phyloP scores from a whole-genome alignment of 2,888 invertebrate species.

The Tipula unca region DNA sequence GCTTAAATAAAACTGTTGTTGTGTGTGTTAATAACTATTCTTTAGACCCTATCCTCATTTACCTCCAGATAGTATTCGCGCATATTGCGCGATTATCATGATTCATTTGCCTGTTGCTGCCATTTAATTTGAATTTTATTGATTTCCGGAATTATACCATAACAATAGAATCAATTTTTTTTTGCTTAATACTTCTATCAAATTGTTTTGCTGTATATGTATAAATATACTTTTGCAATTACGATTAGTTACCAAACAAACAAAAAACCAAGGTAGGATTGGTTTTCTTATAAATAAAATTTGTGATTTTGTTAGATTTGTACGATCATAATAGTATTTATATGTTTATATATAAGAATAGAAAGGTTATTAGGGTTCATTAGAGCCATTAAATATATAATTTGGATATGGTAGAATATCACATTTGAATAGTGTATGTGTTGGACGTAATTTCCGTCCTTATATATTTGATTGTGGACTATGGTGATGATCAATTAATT shows the following conservation, averaged over 20 bases:
- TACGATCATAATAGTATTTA: background rate
- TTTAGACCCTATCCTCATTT: too few species aligned
- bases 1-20: too few species aligned
- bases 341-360: background rate
- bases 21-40: too few species aligned
- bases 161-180: background rate
- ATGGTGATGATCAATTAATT: too few species aligned
- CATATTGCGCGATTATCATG: background rate
- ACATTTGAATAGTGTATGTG: background rate
- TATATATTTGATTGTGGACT: background rate
- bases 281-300: background rate
- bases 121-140: constrained; percentile 4
- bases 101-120: background rate
- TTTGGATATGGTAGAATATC: background rate
- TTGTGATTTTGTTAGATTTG: background rate
- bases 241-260: background rate
- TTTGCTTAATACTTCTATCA: background rate
- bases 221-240: background rate
- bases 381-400: background rate
- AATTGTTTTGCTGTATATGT: background rate
- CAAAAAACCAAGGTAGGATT: background rate
- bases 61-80: background rate
- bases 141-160: background rate
- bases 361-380: background rate
- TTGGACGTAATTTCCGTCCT: background rate